Base-by-base conservation (phyloP, 2,888 invertebrate genomes). In the Schizotus pectinicornis region DNA sequence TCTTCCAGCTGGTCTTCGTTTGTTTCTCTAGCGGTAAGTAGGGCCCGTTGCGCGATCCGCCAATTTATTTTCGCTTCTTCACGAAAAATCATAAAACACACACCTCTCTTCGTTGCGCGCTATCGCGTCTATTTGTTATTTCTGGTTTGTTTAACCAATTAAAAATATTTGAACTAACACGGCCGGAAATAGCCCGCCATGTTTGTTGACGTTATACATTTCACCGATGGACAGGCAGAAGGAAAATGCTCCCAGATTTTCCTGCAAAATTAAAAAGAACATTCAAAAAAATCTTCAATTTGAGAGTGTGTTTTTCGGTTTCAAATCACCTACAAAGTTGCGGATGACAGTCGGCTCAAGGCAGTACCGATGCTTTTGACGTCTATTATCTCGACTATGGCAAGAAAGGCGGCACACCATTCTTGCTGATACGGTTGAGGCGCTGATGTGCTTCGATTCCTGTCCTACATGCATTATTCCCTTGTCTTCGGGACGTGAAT, bases 161-260 rank as follows among this genome's bases (percentile, higher is more conserved):
- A 62, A 67, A 69, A 69, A 68, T 67, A 66, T 64, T 67, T 66
- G 65, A 66, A 67, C 63, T 67, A 68, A 62, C 45, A 34, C 38
- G 45, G 59, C 66, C 65, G 58, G 59, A 69, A 69, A 69, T 68
- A 68, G 64, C 63, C 38, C n/a, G 34, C 38, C 56, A 37, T 68
- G 69, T 69, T 69, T 69, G 67, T 69, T 69, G 67, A 67, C 65
- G 56, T 70, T 70, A 64, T 61, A 62, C 66, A 68, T 66, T 68
- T 66, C 53, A 59, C 22, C 22, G 22, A 22, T 22, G 22, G 22
- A 22, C 22, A 5, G 22, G 22, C 22, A 22, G 2, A 5, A 22
- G 22, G 22, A 22, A 22, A 22, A 5, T 5, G 22, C 5, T 22
- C 5, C 22, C 3, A 22, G 5, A 22, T 22, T 22, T 22, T 22